These are phyloP conservation scores for Zeuzera pyrina DNA, from an alignment of 2,888 invertebrate genomes.

Conservation along the genomic window DNA sequence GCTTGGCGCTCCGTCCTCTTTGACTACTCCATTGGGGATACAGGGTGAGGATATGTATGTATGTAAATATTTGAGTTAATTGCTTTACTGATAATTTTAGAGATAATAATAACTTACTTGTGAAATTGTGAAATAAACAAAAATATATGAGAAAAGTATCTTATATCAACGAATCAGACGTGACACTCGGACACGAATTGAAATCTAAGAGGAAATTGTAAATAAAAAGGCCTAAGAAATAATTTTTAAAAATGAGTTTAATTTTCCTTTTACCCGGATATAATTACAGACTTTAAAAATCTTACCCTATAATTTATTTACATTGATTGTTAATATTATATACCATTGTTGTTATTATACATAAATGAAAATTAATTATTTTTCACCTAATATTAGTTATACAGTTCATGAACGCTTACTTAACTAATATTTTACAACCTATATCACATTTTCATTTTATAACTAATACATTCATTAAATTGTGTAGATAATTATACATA, in stretches of 20 bases:
- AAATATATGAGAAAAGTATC: too few species aligned
- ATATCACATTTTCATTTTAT: constrained; percentile 71
- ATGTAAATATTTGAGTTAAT: too few species aligned
- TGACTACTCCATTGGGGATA: too few species aligned
- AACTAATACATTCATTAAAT: constrained; percentile 24
- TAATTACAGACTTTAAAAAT: constrained; percentile 70
- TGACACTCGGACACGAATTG: too few species aligned
- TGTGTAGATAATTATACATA: too few species aligned
- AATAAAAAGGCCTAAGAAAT: neutral
- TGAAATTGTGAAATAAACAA: too few species aligned
- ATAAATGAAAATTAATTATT: constrained; percentile 34
- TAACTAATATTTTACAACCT: constrained; percentile 65
- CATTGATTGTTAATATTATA: constrained; percentile 45
- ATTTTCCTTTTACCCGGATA: constrained; percentile 59
- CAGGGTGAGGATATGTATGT: too few species aligned
- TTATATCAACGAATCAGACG: too few species aligned
- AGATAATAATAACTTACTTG: too few species aligned
- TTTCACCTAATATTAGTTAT: constrained; percentile 32
- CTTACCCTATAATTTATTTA: constrained; percentile 66
- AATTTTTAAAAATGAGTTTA: constrained; percentile 66
- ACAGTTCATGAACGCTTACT: constrained; percentile 54
- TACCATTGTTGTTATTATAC: constrained; percentile 45
- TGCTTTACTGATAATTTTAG: too few species aligned
- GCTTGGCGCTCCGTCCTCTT: too few species aligned
- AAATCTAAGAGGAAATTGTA: neutral